A percentile compares a stretch with the other conserved stretches of the same genome.
phyloP scores from a whole-genome alignment of 2,113 vertebrate species.

The Heterotis niloticus region DNA sequence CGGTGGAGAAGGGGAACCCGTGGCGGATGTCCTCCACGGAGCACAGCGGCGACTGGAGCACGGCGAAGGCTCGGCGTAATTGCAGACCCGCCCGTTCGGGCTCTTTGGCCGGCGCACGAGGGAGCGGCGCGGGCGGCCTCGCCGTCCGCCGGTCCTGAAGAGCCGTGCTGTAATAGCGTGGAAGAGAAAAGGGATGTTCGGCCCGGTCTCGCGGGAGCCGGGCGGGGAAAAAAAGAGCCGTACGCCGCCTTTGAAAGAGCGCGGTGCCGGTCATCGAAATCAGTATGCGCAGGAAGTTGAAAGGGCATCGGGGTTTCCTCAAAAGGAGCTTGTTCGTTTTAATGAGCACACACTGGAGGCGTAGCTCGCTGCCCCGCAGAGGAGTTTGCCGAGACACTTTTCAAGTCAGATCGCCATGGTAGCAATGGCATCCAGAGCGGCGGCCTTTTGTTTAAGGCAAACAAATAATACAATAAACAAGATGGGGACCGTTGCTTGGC shows the following conservation, averaged over 20 bases:
- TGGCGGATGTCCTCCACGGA: neutral
- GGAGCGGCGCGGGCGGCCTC: neutral
- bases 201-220: neutral
- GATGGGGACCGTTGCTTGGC: neutral
- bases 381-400: slow-evolving; percentile 18
- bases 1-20: neutral
- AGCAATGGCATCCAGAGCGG: slow-evolving; percentile 12
- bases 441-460: slow-evolving; percentile 20
- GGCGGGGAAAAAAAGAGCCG: neutral
- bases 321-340: slow-evolving; percentile 19
- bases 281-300: slow-evolving; percentile 20
- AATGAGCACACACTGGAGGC: neutral
- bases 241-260: neutral
- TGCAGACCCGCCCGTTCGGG: too few relatives aligned
- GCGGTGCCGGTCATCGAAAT: neutral
- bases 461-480: slow-evolving; percentile 22
- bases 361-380: neutral
- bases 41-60: neutral
- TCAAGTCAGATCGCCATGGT: slow-evolving; percentile 24
- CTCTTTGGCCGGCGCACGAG: too few relatives aligned
- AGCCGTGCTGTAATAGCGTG: neutral
- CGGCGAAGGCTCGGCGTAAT: neutral
- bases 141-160: neutral
- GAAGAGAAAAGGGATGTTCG: neutral
- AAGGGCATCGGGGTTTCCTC: slow-evolving; percentile 14